phyloP scores from a whole-genome alignment of 2,797 vertebrate genomes.

The Sorex maritimensis region DNA sequence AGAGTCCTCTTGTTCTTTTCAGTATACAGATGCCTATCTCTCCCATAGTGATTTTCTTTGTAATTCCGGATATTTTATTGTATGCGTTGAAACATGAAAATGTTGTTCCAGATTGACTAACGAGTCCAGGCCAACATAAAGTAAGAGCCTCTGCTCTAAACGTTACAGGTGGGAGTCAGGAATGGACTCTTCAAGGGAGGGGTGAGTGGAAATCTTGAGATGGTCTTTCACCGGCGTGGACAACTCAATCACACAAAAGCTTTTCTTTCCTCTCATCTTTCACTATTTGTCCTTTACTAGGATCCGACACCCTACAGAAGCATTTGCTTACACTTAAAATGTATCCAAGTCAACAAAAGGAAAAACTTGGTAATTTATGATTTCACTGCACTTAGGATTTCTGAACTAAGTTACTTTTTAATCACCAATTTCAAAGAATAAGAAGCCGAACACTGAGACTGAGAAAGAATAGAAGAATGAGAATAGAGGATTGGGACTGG shows the following conservation, averaged over 20 bases:
- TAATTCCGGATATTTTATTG: slow-evolving; percentile 11
- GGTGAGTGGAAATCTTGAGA: background rate
- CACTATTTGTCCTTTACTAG: background rate
- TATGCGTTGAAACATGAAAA: slow-evolving; percentile 15
- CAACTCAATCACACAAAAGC: background rate
- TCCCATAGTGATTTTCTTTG: background rate
- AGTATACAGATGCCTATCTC: background rate
- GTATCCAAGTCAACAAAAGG: background rate
- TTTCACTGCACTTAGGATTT: slow-evolving; percentile 26
- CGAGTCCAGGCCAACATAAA: background rate
- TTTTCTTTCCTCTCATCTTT: background rate
- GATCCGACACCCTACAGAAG: background rate
- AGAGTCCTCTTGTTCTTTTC: background rate
- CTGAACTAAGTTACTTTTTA: background rate
- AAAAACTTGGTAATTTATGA: background rate
- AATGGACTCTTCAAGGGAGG: background rate
- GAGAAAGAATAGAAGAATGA: background rate
- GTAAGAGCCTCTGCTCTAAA: background rate
- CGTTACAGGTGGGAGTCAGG: background rate
- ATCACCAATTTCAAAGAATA: background rate
- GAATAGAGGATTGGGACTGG: too few relatives aligned
- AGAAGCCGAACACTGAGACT: background rate
- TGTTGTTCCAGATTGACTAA: background rate
- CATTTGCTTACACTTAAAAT: background rate
- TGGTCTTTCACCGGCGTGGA: background rate